A percentile compares a stretch with the other conserved stretches of the same genome.
These are phyloP conservation scores for Sanderia malayensis DNA, from an alignment of 30 jellyfish, hydroid and myxozoan genomes.

Conservation along the genomic window DNA sequence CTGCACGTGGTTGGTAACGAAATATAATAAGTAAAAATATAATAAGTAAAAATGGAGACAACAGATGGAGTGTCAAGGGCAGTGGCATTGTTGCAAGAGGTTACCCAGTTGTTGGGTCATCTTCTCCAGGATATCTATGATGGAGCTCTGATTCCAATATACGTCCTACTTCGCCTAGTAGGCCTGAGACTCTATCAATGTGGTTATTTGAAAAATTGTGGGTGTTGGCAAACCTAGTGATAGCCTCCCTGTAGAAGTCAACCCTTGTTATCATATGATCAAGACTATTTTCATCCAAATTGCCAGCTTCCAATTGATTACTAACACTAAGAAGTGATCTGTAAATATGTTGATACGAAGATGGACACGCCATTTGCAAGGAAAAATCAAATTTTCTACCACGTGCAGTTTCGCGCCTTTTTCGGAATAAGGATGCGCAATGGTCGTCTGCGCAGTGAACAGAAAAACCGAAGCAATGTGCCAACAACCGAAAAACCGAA, in stretches of 20 bases:
- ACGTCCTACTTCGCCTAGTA: neutral
- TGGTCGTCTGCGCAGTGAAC: too few species aligned
- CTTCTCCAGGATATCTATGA: neutral
- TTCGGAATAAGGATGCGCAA: too few species aligned
- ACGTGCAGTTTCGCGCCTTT: too few species aligned
- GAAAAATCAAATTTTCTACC: too few species aligned
- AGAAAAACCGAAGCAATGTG: too few species aligned
- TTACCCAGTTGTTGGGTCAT: neutral
- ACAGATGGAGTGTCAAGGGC: too few species aligned
- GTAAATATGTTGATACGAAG: neutral
- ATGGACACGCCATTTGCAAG: too few species aligned
- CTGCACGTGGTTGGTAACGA: too few species aligned
- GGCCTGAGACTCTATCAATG: neutral
- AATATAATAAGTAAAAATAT: too few species aligned
- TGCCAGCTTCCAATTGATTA: neutral
- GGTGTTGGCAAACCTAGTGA: neutral
- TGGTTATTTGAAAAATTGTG: neutral
- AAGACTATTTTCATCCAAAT: neutral
- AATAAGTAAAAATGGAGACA: too few species aligned
- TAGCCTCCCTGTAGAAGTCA: neutral
- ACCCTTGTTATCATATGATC: neutral
- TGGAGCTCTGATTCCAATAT: slow-evolving; percentile 1
- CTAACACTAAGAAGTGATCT: neutral
- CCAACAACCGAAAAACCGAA: too few species aligned
- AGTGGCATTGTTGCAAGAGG: too few species aligned